A percentile compares a stretch with the other conserved stretches of the same genome.
Conservation (phyloP, 2,797 vertebrate genomes). For the Craterocephalus amniculus region DNA sequence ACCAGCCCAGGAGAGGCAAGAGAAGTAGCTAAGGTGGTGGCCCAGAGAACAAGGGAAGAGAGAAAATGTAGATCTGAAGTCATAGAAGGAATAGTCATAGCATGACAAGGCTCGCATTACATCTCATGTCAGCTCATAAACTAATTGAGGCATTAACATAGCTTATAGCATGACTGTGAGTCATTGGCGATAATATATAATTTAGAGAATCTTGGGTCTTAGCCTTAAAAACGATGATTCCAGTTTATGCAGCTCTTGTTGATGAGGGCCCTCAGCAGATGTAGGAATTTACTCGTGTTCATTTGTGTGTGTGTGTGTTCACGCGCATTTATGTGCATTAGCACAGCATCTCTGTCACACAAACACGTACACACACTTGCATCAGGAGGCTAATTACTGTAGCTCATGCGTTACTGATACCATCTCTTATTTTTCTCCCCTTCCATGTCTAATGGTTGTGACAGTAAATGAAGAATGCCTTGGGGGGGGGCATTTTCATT, state of each 20-base stretch:
- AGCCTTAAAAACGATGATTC: constrained; percentile 57
- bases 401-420: constrained; percentile 82
- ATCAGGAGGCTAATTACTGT: constrained; percentile 81
- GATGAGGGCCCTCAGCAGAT: constrained; percentile 66
- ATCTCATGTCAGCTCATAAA: constrained; percentile 68
- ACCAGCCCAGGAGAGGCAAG: constrained; percentile 28
- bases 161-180: constrained; percentile 65
- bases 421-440: constrained; percentile 78
- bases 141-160: constrained; percentile 75
- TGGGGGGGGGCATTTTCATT: constrained; percentile 73
- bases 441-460: constrained; percentile 83
- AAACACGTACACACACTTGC: constrained; percentile 62
- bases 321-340: constrained; percentile 45
- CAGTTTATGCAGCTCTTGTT: constrained; percentile 59
- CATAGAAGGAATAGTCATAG: constrained; percentile 63
- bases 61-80: constrained; percentile 60
- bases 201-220: constrained; percentile 62
- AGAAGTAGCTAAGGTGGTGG: constrained; percentile 39
- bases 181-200: constrained; percentile 66
- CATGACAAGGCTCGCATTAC: constrained; percentile 67
- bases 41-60: constrained; percentile 46
- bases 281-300: constrained; percentile 47
- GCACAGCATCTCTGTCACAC: constrained; percentile 36
- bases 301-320: constrained; percentile 44
- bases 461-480: constrained; percentile 83